A percentile compares a stretch with the other conserved stretches of the same genome.
phyloP scores from a whole-genome alignment of 2,113 vertebrate genomes.

The Sylvietta virens region DNA sequence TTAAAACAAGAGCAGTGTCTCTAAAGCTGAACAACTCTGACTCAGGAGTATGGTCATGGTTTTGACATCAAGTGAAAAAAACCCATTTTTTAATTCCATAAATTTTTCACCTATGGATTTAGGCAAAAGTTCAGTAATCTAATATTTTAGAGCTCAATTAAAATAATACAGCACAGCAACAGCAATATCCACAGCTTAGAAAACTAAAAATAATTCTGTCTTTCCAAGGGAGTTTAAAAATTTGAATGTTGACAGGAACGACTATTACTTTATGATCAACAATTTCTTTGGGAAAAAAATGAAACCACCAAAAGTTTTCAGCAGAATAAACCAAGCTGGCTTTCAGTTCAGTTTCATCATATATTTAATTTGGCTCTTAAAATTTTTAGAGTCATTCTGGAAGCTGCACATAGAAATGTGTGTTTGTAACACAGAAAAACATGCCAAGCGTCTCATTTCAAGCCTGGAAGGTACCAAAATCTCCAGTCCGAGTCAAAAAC shows the following conservation, averaged over 20 bases:
- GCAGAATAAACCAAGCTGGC: not conserved
- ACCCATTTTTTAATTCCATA: not conserved
- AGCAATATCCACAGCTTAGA: not conserved
- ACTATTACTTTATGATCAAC: not conserved
- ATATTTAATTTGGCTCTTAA: not conserved
- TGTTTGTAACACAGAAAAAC: not conserved
- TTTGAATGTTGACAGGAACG: not conserved
- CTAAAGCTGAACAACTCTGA: not conserved
- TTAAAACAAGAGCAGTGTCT: not conserved
- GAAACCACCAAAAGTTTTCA: not conserved
- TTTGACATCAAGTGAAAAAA: not conserved
- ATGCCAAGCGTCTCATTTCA: not conserved
- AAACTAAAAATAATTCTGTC: not conserved
- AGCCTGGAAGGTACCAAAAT: not conserved
- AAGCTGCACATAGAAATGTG: not conserved
- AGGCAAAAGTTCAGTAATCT: not conserved
- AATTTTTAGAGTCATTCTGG: not conserved
- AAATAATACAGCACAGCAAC: not conserved
- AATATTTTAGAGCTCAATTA: not conserved
- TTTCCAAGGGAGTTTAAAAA: not conserved
- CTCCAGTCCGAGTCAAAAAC: not conserved
- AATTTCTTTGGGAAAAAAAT: not conserved
- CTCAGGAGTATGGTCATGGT: not conserved
- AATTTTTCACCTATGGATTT: not conserved
- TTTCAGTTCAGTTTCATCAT: not conserved